Percentiles rank a stretch among this genome's conserved stretches.
Conservation (phyloP, 30 jellyfish, hydroid and myxozoan species). For the Nemopilema nomurai region DNA sequence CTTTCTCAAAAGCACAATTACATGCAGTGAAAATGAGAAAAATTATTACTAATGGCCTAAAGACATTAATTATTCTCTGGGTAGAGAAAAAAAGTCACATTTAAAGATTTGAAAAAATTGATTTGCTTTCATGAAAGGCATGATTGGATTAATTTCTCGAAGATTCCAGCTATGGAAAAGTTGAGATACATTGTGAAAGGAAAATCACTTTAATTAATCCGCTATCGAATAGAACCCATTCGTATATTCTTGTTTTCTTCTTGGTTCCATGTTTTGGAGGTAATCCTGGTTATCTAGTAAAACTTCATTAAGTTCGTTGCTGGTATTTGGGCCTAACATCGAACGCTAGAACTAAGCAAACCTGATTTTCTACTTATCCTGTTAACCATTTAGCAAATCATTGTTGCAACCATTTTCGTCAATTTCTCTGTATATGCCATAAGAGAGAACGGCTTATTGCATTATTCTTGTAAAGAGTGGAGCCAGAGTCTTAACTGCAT, state of each 20-base stretch:
- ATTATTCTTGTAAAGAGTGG: not conserved
- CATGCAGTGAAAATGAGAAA: slow-evolving; percentile 22
- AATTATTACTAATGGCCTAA: slow-evolving; percentile 28
- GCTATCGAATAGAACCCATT: slow-evolving; percentile 9
- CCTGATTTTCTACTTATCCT: slow-evolving; percentile 23
- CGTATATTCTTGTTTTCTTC: slow-evolving; percentile 15
- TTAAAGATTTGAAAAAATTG: not conserved
- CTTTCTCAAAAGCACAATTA: slow-evolving; percentile 3
- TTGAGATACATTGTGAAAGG: slow-evolving; percentile 4
- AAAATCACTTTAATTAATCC: slow-evolving; percentile 27
- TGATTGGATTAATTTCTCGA: slow-evolving; percentile 13
- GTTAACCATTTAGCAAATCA: slow-evolving; percentile 8
- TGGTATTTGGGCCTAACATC: slow-evolving; percentile 32
- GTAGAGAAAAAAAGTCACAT: slow-evolving; percentile 18
- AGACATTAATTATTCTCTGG: slow-evolving; percentile 27
- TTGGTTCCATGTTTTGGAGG: slow-evolving; percentile 2
- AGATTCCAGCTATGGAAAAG: slow-evolving; percentile 17
- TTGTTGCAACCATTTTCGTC: slow-evolving; percentile 1
- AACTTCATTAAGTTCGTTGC: slow-evolving; percentile 19
- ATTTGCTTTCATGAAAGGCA: not conserved
- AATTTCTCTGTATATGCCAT: not conserved
- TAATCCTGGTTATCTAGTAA: slow-evolving; percentile 44
- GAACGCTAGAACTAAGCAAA: slow-evolving; percentile 6
- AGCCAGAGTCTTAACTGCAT: not conserved
- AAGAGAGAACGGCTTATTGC: not conserved